These are phyloP conservation scores for Boloria selene DNA, from an alignment of 2,888 invertebrate species.

Conservation along the genomic window DNA sequence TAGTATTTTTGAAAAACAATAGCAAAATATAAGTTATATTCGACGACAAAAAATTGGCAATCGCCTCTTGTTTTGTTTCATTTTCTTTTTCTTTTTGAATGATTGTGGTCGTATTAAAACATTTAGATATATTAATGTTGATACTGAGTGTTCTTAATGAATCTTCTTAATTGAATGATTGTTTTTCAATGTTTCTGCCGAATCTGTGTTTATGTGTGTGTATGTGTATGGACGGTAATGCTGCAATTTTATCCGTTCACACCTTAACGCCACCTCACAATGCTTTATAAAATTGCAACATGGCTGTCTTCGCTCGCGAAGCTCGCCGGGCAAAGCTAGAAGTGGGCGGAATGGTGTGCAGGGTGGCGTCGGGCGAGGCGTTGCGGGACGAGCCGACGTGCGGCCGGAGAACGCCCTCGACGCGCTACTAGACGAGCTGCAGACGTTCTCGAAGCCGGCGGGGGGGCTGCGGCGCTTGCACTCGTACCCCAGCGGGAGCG, in stretches of 20 bases:
- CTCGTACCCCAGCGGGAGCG: constrained; percentile 93
- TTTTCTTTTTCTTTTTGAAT: constrained; percentile 68
- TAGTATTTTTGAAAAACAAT: background rate
- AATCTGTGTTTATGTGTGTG: constrained; percentile 53
- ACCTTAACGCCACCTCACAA: constrained; percentile 11
- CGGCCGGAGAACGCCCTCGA: constrained; percentile 98
- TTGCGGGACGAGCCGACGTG: constrained; percentile 60
- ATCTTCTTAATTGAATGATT: constrained; percentile 62
- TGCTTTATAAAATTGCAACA: constrained; percentile 51
- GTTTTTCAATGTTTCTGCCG: constrained; percentile 63
- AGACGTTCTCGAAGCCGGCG: constrained; percentile 91
- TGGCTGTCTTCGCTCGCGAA: constrained; percentile 63
- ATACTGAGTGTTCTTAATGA: constrained; percentile 67
- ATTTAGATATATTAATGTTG: constrained; percentile 64
- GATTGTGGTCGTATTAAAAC: constrained; percentile 67
- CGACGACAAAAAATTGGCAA: constrained; percentile 56
- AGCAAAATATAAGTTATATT: constrained; percentile 36
- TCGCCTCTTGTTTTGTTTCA: constrained; percentile 65
- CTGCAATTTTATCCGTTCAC: constrained; percentile 50
- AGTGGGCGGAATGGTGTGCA: constrained; percentile 71
- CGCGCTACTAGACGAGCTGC: constrained; percentile 96
- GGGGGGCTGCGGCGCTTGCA: constrained; percentile 88
- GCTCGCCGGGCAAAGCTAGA: constrained; percentile 66
- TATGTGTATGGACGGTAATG: constrained; percentile 57
- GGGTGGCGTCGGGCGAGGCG: constrained; percentile 68